Evolutionary conservation across 2,888 invertebrate genomes (phyloP), one percentile per base, ranked within the genome.

Genomic region (Pogonocherus hispidulus): DNA sequence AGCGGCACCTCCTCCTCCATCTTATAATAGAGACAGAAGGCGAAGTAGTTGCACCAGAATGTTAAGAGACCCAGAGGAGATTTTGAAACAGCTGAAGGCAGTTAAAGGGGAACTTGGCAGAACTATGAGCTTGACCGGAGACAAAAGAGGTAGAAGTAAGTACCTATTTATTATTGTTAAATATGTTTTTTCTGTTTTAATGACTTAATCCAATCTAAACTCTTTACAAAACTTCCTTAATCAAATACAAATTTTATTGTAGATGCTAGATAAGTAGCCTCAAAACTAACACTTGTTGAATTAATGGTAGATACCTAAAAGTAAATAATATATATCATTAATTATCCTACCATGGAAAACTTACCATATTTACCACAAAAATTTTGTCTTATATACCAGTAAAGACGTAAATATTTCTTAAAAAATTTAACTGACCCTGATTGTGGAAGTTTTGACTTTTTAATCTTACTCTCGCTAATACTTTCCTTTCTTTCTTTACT

Each of bases 31-130:
- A 73, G 93, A 94, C 80, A 88, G 94, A 66, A 90, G 95, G 44
- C 90, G 95, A 66, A 94, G 94, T 78, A 94, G 94, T 66, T 92
- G 93, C 82, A 92, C 93, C 47, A 90, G 94, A 46, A 86, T 87
- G 73, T 81, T 87, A 73, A 91, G 94, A 77, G 94, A 94, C 86
- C 94, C 94, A 0, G 94, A 95, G 83, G 94, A 95, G 86, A 93
- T 95, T 78, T 85, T 95, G 73, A 92, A 93, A 78, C 93, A 92
- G 23, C 86, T 94, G 76, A 94, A 94, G 81, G 92, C 92, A 66
- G 94, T 94, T 73, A 92, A 93, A 82, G 94, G 94, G 57, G 94
- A 95, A 83, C 88, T 94, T 49, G 94, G 93, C 63, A 89, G 94
- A 67, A 93, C 94, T 63, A 92, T 94, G 89, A 95, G 94, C 81